Evolutionary conservation across 1,140 invertebrate species (phyloP).

Genomic region (Eueides isabella): DNA sequence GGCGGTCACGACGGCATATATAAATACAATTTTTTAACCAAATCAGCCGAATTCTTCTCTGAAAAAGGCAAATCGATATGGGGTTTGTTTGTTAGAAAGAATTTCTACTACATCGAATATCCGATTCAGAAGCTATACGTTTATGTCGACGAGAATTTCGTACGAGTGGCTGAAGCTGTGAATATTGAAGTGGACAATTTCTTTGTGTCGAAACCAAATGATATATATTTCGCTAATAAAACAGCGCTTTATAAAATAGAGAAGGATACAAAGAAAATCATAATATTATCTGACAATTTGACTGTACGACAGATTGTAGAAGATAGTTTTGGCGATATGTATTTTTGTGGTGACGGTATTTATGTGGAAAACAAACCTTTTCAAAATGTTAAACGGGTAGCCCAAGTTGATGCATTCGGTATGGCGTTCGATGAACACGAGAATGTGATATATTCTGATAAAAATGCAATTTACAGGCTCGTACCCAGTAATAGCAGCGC

Average conservation of each 20-base stretch:
- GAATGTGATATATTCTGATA: slow-evolving; percentile 62
- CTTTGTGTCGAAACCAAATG: slow-evolving; percentile 54
- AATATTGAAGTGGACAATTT: slow-evolving; percentile 67
- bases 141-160: slow-evolving; percentile 61
- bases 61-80: slow-evolving; percentile 70
- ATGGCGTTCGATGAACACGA: slow-evolving; percentile 65
- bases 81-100: slow-evolving; percentile 60
- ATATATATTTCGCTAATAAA: slow-evolving; percentile 68
- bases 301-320: slow-evolving; percentile 61
- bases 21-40: slow-evolving; percentile 66
- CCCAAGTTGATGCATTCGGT: slow-evolving; percentile 60
- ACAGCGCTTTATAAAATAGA: slow-evolving; percentile 68
- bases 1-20: slow-evolving; percentile 71
- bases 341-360: slow-evolving; percentile 64
- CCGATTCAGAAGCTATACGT: slow-evolving; percentile 65
- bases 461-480: slow-evolving; percentile 56
- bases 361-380: slow-evolving; percentile 67
- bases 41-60: slow-evolving; percentile 61
- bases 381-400: slow-evolving; percentile 54
- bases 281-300: slow-evolving; percentile 55
- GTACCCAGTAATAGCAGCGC: slow-evolving; percentile 48
- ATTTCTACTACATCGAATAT: slow-evolving; percentile 73
- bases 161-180: slow-evolving; percentile 57
- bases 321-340: slow-evolving; percentile 64
- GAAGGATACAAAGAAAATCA: slow-evolving; percentile 38